Evolutionary conservation across 2,113 vertebrate genomes (phyloP).

Genomic region (Spermophilus dauricus): DNA sequence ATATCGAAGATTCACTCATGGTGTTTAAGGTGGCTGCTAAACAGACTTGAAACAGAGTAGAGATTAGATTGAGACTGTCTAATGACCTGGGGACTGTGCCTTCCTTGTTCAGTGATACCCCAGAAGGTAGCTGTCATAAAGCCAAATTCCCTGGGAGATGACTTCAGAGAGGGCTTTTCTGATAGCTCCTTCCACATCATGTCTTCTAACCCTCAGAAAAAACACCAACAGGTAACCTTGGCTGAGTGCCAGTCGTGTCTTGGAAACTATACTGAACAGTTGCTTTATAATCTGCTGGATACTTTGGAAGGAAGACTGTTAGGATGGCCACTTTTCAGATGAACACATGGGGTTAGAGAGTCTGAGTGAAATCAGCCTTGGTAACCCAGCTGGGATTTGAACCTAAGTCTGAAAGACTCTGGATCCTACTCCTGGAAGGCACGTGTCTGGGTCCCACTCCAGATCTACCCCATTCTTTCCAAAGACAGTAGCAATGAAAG

Average conservation of each 20-base stretch:
- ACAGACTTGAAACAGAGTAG: neutral
- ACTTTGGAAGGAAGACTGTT: neutral
- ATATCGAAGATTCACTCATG: neutral
- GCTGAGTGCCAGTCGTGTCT: neutral
- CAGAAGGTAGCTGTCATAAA: neutral
- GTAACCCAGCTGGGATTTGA: neutral
- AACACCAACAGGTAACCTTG: neutral
- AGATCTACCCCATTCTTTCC: neutral
- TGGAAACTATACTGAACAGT: neutral
- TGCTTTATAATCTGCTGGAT: neutral
- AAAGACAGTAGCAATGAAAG: neutral
- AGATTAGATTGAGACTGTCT: neutral
- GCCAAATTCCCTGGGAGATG: neutral
- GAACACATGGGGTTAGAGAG: neutral
- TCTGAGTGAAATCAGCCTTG: neutral
- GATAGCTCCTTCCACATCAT: neutral
- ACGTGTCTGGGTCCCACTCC: neutral
- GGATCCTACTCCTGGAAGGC: neutral
- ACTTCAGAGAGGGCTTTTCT: neutral
- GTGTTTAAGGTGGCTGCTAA: neutral
- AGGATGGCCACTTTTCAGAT: neutral
- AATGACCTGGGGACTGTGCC: neutral
- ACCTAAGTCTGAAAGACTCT: neutral
- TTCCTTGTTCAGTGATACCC: neutral
- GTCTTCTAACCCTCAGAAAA: neutral